A percentile compares a stretch with the other conserved stretches of the same genome.
These are phyloP conservation scores for Galagoides demidoff DNA, from an alignment of 2,797 vertebrate species.

Conservation along the genomic window DNA sequence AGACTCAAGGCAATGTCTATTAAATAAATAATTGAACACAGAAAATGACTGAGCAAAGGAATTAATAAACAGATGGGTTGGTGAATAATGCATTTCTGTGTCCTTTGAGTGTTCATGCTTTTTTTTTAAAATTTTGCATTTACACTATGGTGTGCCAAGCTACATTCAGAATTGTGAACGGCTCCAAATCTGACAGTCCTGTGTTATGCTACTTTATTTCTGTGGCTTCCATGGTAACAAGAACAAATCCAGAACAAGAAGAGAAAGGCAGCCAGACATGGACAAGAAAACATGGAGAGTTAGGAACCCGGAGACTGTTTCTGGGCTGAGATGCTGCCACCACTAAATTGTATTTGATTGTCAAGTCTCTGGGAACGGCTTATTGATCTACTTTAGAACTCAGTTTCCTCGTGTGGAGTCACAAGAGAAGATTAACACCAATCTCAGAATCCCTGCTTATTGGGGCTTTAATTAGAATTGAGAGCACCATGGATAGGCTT, in stretches of 20 bases:
- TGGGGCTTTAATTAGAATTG: neutral
- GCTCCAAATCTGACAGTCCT: neutral
- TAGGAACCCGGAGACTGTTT: neutral
- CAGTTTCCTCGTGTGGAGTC: neutral
- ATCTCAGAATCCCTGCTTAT: neutral
- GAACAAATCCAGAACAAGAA: neutral
- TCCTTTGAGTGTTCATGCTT: neutral
- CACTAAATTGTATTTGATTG: neutral
- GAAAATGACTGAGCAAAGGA: neutral
- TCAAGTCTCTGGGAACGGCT: neutral
- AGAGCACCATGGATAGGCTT: neutral
- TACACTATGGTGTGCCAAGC: neutral
- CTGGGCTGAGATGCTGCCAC: neutral
- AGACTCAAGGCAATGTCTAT: neutral
- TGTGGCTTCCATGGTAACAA: conserved; percentile 33
- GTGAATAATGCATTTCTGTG: neutral
- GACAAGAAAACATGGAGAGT: neutral
- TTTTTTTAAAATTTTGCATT: neutral
- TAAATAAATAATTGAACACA: neutral
- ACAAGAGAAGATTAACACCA: neutral
- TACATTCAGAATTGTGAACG: neutral
- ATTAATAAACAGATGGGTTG: neutral
- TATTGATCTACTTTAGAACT: neutral
- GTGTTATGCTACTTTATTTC: neutral
- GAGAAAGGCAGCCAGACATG: neutral